A percentile compares a stretch with the other conserved stretches of the same genome.
Conservation (phyloP, 2,888 invertebrate genomes). For the Panzeria rudis region DNA sequence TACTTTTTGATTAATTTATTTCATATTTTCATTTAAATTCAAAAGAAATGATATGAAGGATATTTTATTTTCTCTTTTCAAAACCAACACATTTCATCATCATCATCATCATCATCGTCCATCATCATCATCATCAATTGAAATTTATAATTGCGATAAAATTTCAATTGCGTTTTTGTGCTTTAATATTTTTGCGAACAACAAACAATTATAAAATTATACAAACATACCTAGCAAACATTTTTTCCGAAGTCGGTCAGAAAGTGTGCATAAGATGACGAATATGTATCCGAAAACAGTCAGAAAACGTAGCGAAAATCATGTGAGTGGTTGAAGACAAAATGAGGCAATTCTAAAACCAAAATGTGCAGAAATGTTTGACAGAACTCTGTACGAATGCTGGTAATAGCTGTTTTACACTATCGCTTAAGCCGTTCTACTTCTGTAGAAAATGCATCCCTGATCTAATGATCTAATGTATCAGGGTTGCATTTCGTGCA, state of each 20-base stretch:
- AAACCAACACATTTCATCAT: slow-evolving; percentile 28
- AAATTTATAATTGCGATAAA: slow-evolving; percentile 31
- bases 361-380: too few species aligned
- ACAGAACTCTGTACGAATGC: too few species aligned
- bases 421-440: too few species aligned
- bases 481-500: too few species aligned
- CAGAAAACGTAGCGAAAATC: too few species aligned
- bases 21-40: slow-evolving; percentile 14
- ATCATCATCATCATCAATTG: slow-evolving; percentile 46
- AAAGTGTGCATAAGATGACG: not conserved
- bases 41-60: slow-evolving; percentile 14
- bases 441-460: too few species aligned
- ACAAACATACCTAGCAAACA: not conserved
- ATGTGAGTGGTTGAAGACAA: too few species aligned
- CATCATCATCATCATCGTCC: slow-evolving; percentile 22
- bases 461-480: too few species aligned
- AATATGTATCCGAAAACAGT: too few species aligned
- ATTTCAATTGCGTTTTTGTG: slow-evolving; percentile 26
- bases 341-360: too few species aligned
- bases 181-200: slow-evolving; percentile 20
- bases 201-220: slow-evolving; percentile 26
- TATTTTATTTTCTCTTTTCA: slow-evolving; percentile 22
- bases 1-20: slow-evolving; percentile 15
- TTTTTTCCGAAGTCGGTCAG: too few species aligned
- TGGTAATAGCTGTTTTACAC: too few species aligned